Evolutionary conservation across 2,888 invertebrate species (phyloP).

Genomic region (Byasa hedistus): DNA sequence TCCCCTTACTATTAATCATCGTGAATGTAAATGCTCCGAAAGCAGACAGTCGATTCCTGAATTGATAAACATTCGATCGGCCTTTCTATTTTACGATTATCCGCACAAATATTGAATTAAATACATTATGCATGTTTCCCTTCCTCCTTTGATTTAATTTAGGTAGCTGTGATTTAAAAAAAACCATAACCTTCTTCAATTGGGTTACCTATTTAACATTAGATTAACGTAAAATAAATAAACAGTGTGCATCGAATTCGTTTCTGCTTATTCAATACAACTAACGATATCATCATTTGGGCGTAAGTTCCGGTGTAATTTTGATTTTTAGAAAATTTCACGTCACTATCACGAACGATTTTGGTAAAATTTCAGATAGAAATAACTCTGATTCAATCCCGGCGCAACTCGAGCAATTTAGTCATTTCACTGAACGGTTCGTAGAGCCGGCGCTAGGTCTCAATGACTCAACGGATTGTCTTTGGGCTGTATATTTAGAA

Average conservation of each 20-base stretch:
- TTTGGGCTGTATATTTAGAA: conserved; percentile 25
- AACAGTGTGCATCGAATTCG: background rate
- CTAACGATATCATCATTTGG: background rate
- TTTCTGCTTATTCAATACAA: background rate
- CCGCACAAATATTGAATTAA: conserved; percentile 4
- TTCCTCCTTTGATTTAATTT: conserved; percentile 23
- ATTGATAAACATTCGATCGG: conserved; percentile 17
- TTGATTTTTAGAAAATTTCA: background rate
- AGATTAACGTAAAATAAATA: conserved; percentile 15
- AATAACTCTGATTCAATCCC: too few species aligned
- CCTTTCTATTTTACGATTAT: conserved; percentile 12
- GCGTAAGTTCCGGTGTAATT: background rate
- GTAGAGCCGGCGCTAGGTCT: conserved; percentile 17
- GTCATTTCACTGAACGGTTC: conserved; percentile 12
- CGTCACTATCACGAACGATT: too few species aligned
- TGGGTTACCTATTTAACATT: conserved; percentile 18
- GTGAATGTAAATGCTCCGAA: conserved; percentile 9
- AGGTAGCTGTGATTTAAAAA: conserved; percentile 3
- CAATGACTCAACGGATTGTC: conserved; percentile 26
- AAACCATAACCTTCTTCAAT: conserved; percentile 1
- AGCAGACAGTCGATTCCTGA: conserved; percentile 19
- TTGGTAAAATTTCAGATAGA: too few species aligned
- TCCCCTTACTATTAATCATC: conserved; percentile 23
- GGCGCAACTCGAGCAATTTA: background rate
- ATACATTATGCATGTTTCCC: background rate